Percentiles rank a stretch among this genome's conserved stretches.
Evolutionary conservation across 2,797 vertebrate genomes (phyloP).

Genomic region (Coreius guichenoti): DNA sequence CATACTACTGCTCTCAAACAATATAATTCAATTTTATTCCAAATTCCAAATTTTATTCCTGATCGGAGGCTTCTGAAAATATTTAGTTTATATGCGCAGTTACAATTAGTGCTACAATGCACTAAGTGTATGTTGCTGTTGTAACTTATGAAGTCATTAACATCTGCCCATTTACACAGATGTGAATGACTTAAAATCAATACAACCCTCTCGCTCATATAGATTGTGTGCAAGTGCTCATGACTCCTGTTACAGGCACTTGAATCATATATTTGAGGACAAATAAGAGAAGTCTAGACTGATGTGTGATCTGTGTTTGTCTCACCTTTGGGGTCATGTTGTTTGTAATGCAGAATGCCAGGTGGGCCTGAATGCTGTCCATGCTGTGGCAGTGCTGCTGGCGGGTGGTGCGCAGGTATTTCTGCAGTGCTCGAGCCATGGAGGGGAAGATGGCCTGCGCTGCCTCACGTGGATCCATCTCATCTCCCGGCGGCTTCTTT

Average conservation of each 20-base stretch:
- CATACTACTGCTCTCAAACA: neutral
- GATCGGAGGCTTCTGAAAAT: neutral
- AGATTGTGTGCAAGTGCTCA: neutral
- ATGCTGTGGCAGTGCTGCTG: constrained; percentile 98
- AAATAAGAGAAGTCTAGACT: neutral
- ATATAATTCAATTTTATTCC: neutral
- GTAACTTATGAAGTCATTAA: neutral
- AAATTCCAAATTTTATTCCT: constrained; percentile 1
- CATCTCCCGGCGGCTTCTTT: constrained; percentile 87
- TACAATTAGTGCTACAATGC: neutral
- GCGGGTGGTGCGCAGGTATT: constrained; percentile 95
- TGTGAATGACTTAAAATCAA: neutral
- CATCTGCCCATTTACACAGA: neutral
- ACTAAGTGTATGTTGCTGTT: neutral
- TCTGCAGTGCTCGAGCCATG: constrained; percentile 95
- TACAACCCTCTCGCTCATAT: neutral
- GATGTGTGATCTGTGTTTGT: neutral
- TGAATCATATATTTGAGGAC: neutral
- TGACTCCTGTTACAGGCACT: neutral
- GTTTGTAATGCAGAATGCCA: constrained; percentile 92
- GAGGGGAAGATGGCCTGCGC: constrained; percentile 96
- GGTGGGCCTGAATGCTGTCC: constrained; percentile 97
- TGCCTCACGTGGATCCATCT: constrained; percentile 94
- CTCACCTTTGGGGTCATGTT: constrained; percentile 96
- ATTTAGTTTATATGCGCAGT: neutral